A percentile compares a stretch with the other conserved stretches of the same genome.
These are phyloP conservation scores for Lethenteron camtschaticum DNA, from an alignment of 2,113 vertebrate genomes.

Conservation along the genomic window DNA sequence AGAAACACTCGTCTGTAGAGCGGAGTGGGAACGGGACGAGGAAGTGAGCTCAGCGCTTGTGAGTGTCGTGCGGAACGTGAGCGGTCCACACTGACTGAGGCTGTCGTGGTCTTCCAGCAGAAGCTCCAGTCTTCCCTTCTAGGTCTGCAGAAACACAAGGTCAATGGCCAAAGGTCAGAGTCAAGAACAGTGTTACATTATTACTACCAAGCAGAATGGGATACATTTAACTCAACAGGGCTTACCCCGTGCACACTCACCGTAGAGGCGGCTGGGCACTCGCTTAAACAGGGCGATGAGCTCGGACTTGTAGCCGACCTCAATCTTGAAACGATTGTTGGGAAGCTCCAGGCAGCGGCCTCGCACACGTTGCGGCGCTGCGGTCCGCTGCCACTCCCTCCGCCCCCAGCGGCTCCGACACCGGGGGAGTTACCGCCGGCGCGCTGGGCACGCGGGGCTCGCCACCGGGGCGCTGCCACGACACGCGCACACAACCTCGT, in stretches of 20 bases:
- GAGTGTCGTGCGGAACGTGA: background rate
- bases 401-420: too few species aligned
- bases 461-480: too few species aligned
- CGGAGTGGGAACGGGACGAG: too few species aligned
- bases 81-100: conserved; percentile 37
- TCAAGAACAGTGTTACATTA: too few species aligned
- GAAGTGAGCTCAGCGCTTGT: background rate
- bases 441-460: too few species aligned
- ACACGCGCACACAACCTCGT: too few species aligned
- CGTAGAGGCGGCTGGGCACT: conserved; percentile 55
- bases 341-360: conserved; percentile 37
- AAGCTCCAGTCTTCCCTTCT: conserved; percentile 65
- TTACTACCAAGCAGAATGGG: too few species aligned
- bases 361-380: conserved; percentile 8
- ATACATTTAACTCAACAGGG: too few species aligned
- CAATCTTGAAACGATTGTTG: conserved; percentile 49
- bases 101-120: conserved; percentile 37
- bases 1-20: too few species aligned
- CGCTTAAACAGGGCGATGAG: conserved; percentile 57
- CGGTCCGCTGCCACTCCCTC: too few species aligned
- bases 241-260: conserved; percentile 21
- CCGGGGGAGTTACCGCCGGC: too few species aligned
- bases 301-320: conserved; percentile 45
- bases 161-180: too few species aligned
- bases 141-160: conserved; percentile 34